phyloP scores from a whole-genome alignment of 2,888 invertebrate species.

The Ferdinandea cuprea region DNA sequence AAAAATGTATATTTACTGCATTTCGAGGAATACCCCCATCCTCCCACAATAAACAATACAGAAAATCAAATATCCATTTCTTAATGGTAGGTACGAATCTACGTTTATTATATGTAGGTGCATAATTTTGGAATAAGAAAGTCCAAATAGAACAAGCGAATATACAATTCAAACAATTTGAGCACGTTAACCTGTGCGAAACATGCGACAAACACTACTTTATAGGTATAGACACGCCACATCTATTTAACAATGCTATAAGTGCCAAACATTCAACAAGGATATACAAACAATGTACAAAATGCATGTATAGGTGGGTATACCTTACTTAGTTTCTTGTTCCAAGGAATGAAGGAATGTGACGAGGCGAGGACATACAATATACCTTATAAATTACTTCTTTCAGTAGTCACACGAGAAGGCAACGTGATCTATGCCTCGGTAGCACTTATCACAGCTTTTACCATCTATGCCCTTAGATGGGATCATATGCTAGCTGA shows the following conservation, averaged over 20 bases:
- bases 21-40: too few species aligned
- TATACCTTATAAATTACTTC: not conserved
- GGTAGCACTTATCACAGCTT: not conserved
- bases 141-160: not conserved
- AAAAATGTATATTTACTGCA: too few species aligned
- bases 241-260: too few species aligned
- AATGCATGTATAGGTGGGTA: too few species aligned
- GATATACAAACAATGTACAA: not conserved
- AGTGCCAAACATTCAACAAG: too few species aligned
- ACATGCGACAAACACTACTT: not conserved
- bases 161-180: not conserved
- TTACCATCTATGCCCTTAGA: not conserved
- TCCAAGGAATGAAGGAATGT: too few species aligned
- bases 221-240: too few species aligned
- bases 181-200: conserved; percentile 1
- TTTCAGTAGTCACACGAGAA: conserved; percentile 3
- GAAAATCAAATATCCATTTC: too few species aligned
- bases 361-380: not conserved
- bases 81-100: too few species aligned
- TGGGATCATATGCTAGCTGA: conserved; percentile 26
- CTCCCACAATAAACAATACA: too few species aligned
- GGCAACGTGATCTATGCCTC: conserved; percentile 27
- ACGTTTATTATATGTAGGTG: too few species aligned
- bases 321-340: not conserved
- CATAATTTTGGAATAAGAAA: too few species aligned